phyloP scores from a whole-genome alignment of 2,888 invertebrate species.

The Agrotis exclamationis region DNA sequence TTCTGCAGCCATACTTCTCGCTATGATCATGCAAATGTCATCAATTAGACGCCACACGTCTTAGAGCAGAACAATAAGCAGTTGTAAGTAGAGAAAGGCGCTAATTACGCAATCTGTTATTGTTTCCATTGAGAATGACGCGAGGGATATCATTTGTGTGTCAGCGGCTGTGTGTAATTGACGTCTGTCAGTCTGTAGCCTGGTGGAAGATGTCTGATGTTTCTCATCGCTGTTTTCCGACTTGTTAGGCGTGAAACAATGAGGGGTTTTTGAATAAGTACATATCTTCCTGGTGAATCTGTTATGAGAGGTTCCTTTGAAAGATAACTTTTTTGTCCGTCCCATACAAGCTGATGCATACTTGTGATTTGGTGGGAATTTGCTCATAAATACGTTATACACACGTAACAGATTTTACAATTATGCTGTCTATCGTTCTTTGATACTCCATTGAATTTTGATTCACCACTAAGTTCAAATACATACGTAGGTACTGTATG shows the following conservation, averaged over 20 bases:
- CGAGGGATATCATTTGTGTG: conserved; percentile 57
- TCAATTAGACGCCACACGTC: conserved; percentile 33
- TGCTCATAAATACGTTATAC: background rate
- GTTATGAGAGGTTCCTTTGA: conserved; percentile 3
- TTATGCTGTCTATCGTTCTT: background rate
- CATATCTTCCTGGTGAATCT: conserved; percentile 37
- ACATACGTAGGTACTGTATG: background rate
- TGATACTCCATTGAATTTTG: background rate
- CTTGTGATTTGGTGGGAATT: conserved; percentile 7
- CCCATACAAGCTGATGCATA: conserved; percentile 4
- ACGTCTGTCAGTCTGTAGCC: conserved; percentile 32
- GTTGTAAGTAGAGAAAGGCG: conserved; percentile 48
- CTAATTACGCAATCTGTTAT: conserved; percentile 58
- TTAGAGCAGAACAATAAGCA: conserved; percentile 49
- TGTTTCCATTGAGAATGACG: conserved; percentile 47
- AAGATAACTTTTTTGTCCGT: conserved; percentile 23
- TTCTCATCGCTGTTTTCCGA: conserved; percentile 40
- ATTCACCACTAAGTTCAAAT: background rate
- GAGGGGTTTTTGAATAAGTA: conserved; percentile 16
- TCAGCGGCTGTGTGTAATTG: conserved; percentile 54
- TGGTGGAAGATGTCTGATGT: conserved; percentile 15
- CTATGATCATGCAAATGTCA: conserved; percentile 49
- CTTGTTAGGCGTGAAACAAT: conserved; percentile 30
- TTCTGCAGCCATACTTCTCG: background rate
- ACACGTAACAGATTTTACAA: background rate